Evolutionary conservation across 2,113 vertebrate species (phyloP).

Genomic region (Varanus salvator): DNA sequence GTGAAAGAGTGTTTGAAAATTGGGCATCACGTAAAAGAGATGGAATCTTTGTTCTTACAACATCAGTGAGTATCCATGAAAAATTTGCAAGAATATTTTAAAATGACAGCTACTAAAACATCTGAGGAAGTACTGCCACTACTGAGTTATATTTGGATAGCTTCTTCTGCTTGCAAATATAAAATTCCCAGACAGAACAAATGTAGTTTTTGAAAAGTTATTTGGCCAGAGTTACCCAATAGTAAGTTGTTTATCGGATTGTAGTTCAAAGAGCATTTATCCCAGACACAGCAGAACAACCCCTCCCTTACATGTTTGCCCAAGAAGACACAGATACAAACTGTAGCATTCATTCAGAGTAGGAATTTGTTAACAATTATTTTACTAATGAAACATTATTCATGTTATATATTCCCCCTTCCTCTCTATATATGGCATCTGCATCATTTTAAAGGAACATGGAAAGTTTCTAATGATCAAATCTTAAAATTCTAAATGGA

Average conservation of each 20-base stretch:
- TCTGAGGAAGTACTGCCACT: conserved; percentile 15
- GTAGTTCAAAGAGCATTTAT: conserved; percentile 68
- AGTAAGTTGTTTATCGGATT: conserved; percentile 61
- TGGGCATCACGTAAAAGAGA: background rate
- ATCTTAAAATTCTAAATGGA: background rate
- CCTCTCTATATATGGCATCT: background rate
- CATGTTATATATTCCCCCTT: background rate
- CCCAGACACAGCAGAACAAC: conserved; percentile 38
- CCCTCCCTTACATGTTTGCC: conserved; percentile 39
- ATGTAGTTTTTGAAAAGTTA: conserved; percentile 54
- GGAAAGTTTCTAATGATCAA: background rate
- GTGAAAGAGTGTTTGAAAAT: no score
- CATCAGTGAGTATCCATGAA: conserved; percentile 21
- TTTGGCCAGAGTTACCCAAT: conserved; percentile 54
- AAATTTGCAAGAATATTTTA: conserved; percentile 8
- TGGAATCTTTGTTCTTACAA: background rate
- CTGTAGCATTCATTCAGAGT: conserved; percentile 13
- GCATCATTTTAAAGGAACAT: background rate
- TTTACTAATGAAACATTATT: conserved; percentile 5
- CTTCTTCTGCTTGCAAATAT: conserved; percentile 29
- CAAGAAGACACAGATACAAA: conserved; percentile 33
- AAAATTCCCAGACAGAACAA: conserved; percentile 54
- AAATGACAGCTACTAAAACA: conserved; percentile 11
- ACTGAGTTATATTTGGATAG: conserved; percentile 37
- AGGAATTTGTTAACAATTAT: conserved; percentile 5